These are phyloP conservation scores for Pseudomyrmex cubaensis DNA, from an alignment of 1,140 invertebrate genomes.

Conservation along the genomic window DNA sequence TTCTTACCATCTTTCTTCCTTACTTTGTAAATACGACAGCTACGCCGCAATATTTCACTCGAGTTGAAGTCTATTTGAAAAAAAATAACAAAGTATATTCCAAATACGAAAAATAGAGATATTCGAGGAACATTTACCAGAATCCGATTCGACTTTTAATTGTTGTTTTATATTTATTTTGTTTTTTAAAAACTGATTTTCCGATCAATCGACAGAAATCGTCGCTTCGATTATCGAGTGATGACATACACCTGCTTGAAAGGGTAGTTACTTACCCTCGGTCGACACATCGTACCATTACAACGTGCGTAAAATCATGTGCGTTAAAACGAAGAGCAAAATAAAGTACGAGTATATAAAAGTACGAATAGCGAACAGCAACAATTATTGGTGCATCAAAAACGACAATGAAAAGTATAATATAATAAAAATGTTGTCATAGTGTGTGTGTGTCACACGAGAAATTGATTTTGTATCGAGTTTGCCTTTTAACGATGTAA, in stretches of 20 bases:
- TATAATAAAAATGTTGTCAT: slow-evolving; percentile 27
- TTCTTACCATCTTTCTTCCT: background rate
- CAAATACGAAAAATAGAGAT: background rate
- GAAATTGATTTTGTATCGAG: slow-evolving; percentile 19
- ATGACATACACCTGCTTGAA: slow-evolving; percentile 23
- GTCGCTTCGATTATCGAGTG: slow-evolving; percentile 22
- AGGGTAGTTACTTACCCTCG: slow-evolving; percentile 49
- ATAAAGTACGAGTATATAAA: slow-evolving; percentile 34
- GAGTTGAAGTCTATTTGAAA: background rate
- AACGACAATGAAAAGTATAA: slow-evolving; percentile 51
- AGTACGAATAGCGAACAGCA: slow-evolving; percentile 51
- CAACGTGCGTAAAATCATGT: slow-evolving; percentile 49
- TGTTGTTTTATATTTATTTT: background rate
- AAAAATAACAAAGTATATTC: background rate
- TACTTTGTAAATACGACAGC: slow-evolving; percentile 4
- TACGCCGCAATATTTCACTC: slow-evolving; percentile 1
- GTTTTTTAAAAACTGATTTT: slow-evolving; percentile 25
- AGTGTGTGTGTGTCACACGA: slow-evolving; percentile 24
- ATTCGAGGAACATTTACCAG: background rate
- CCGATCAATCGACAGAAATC: background rate
- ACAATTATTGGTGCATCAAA: slow-evolving; percentile 46
- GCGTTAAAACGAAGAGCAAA: slow-evolving; percentile 49
- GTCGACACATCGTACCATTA: slow-evolving; percentile 40
- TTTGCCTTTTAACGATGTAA: slow-evolving; percentile 17
- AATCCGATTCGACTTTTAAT: slow-evolving; percentile 10